Evolutionary conservation across 2,113 vertebrate genomes (phyloP).

Genomic region (Sphyrna mokarran): DNA sequence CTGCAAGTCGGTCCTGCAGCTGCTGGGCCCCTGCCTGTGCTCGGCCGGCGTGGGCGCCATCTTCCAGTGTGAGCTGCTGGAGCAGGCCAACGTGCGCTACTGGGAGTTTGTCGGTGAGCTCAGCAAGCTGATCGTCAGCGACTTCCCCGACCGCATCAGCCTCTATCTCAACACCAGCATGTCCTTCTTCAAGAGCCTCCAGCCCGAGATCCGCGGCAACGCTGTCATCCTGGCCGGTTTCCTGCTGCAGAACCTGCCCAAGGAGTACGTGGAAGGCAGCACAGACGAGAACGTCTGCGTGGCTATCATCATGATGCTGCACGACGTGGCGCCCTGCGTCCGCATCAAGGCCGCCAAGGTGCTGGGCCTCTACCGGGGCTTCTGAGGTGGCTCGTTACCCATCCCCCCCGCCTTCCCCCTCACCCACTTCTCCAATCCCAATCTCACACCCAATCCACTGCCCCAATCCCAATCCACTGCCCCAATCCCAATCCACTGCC

Average conservation of each 20-base stretch:
- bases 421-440: too few species aligned
- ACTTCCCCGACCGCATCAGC: slow-evolving; percentile 73
- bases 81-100: slow-evolving; percentile 70
- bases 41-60: slow-evolving; percentile 69
- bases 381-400: not conserved
- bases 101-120: slow-evolving; percentile 84
- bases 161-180: slow-evolving; percentile 76
- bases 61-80: slow-evolving; percentile 78
- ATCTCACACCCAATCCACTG: too few species aligned
- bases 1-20: slow-evolving; percentile 76
- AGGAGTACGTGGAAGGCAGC: not conserved
- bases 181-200: slow-evolving; percentile 89
- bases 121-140: slow-evolving; percentile 80
- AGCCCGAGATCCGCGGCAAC: slow-evolving; percentile 73
- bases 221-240: slow-evolving; percentile 60
- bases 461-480: too few species aligned
- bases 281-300: slow-evolving; percentile 23
- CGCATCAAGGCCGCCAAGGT: not conserved
- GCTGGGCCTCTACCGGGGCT: not conserved
- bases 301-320: slow-evolving; percentile 33
- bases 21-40: slow-evolving; percentile 71
- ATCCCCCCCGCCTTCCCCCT: too few species aligned
- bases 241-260: slow-evolving; percentile 25
- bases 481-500: not conserved
- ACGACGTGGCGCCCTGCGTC: not conserved